These are phyloP conservation scores for Idaea straminata DNA, from an alignment of 2,888 invertebrate genomes.

Conservation along the genomic window DNA sequence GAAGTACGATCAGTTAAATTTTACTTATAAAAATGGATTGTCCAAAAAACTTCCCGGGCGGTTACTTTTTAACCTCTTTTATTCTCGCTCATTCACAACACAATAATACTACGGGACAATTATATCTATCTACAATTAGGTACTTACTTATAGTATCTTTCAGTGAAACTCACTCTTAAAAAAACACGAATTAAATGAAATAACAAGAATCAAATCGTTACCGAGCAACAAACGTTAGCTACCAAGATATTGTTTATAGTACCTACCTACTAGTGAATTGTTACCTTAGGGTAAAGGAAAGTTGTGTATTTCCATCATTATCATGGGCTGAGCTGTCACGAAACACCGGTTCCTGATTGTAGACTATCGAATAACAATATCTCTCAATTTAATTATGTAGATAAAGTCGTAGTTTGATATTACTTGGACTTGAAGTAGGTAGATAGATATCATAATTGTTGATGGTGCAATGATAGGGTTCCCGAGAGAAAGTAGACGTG, in stretches of 20 bases:
- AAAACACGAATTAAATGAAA: too few relatives aligned
- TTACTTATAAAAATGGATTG: too few relatives aligned
- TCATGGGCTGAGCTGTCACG: conserved; percentile 38
- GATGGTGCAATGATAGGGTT: not conserved
- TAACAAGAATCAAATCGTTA: not conserved
- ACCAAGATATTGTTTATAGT: not conserved
- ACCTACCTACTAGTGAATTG: conserved; percentile 27
- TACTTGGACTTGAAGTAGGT: not conserved
- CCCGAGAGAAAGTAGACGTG: not conserved
- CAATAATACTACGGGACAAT: too few relatives aligned
- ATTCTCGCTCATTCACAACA: too few relatives aligned
- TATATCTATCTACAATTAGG: too few relatives aligned
- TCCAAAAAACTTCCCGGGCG: too few relatives aligned
- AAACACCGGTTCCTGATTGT: conserved; percentile 36
- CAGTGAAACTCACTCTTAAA: too few relatives aligned
- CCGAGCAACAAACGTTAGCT: not conserved
- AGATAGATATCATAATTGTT: not conserved
- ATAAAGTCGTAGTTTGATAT: not conserved
- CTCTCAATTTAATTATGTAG: not conserved
- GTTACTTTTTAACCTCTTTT: too few relatives aligned
- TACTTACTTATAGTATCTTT: too few relatives aligned
- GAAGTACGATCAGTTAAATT: too few relatives aligned
- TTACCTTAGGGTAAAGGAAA: conserved; percentile 41
- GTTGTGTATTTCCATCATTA: conserved; percentile 38
- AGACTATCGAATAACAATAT: conserved; percentile 11